Base-by-base conservation (phyloP, 2,888 invertebrate species). In the Balanococcus diminutus region DNA sequence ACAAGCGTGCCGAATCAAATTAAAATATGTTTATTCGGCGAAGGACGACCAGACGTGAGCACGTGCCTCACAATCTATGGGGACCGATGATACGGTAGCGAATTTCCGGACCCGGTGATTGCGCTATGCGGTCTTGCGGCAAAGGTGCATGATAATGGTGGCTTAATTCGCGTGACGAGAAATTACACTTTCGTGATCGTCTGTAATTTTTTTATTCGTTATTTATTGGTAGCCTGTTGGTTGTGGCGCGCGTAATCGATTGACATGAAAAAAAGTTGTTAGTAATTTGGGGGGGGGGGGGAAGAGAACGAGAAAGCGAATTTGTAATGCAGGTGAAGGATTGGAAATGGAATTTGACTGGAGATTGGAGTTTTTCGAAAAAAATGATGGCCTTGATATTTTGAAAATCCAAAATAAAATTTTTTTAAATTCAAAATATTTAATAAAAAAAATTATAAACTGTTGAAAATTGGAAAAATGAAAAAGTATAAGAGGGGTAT, bases 41-140 rank as follows among this genome's bases (percentile, higher is more conserved):
- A 46, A 11, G n/a, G 46, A 46, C 14, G 46, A 46, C n/a, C n/a
- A n/a, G n/a, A n/a, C n/a, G 46, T n/a, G 46, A 61, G 72, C 72
- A 32, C 72, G 72, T 31, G 72, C 31, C 28, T 72, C n/a, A n/a
- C 6, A 9, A 3, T 32, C 25, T 72, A 72, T 32, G 72, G 16
- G n/a, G 72, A 72, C 72, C n/a, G 6, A 72, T 31, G 72, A 72
- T 72, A 72, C 72, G 72, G 72, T 72, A 72, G 72, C 72, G 72
- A 72, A 72, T 72, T 72, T 72, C 72, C 72, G 72, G 25, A n/a
- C 22, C 25, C 25, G 11, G 9, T 14, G 61, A 25, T 9, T 16
- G 46, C 14, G 5, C 25, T 8, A 36, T 36, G 46, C 14, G 5
- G 5, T 8, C 3, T 36, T 22, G 61, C 8, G 4, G 36, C 3